Conservation (phyloP, 2,113 vertebrate genomes). For the Passer montanus region DNA sequence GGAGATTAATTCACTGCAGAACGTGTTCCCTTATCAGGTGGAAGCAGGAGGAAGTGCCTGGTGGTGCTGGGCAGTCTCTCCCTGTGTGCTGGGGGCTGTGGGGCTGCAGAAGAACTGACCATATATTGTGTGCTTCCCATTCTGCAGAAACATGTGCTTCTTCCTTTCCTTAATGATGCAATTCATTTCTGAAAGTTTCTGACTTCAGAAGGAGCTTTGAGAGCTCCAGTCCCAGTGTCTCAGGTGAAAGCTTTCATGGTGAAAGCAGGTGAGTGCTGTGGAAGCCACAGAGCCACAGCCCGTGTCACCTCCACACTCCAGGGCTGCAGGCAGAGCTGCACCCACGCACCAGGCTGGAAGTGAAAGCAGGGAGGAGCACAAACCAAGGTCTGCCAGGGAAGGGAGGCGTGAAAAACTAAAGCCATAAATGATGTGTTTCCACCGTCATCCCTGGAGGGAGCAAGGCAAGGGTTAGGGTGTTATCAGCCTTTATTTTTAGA, state of each 20-base stretch:
- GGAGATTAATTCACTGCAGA: background rate
- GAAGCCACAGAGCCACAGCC: background rate
- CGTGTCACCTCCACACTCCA: background rate
- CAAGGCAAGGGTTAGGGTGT: background rate
- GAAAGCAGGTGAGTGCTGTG: background rate
- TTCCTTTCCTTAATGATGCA: background rate
- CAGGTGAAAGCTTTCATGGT: background rate
- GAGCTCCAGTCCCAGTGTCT: background rate
- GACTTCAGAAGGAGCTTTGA: background rate
- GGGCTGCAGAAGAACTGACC: background rate
- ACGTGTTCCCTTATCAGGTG: background rate
- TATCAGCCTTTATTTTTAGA: background rate
- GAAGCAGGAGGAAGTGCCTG: conserved; percentile 8
- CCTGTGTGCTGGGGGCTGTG: background rate
- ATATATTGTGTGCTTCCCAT: background rate
- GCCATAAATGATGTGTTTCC: background rate
- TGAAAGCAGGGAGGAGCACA: background rate
- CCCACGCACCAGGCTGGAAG: background rate
- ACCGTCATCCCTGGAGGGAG: background rate
- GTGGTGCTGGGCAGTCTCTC: background rate
- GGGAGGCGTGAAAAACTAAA: background rate
- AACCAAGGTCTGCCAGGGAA: background rate
- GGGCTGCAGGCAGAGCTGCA: background rate
- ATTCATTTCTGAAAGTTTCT: background rate
- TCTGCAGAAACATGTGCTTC: background rate